These are phyloP conservation scores for Anolis carolinensis DNA, from an alignment of 2,113 vertebrate genomes.

Conservation along the genomic window DNA sequence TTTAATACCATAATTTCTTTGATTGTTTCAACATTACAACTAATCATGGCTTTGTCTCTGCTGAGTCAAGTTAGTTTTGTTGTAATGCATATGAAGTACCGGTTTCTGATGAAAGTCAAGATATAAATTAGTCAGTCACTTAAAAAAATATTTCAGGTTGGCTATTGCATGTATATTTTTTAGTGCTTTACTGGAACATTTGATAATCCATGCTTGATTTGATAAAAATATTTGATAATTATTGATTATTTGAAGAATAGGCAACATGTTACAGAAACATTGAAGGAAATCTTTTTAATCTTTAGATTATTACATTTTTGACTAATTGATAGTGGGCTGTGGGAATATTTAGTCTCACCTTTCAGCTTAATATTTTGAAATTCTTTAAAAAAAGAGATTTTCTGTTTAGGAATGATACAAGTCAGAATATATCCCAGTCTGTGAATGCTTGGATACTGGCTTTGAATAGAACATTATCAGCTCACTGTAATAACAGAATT, in stretches of 20 bases:
- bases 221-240: not conserved
- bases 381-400: not conserved
- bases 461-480: not conserved
- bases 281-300: not conserved
- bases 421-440: slow-evolving; percentile 25
- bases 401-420: not conserved
- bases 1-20: too few relatives aligned
- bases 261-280: not conserved
- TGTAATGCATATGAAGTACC: too few relatives aligned
- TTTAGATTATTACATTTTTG: not conserved
- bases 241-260: not conserved
- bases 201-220: not conserved
- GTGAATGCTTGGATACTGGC: slow-evolving; percentile 34
- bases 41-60: too few relatives aligned
- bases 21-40: too few relatives aligned
- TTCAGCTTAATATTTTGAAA: not conserved
- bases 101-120: too few relatives aligned
- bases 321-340: not conserved
- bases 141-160: not conserved
- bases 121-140: too few relatives aligned
- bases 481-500: slow-evolving; percentile 56
- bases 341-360: not conserved
- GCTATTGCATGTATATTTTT: not conserved
- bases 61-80: too few relatives aligned
- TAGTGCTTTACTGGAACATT: not conserved